phyloP scores from a whole-genome alignment of 2,113 vertebrate genomes.

The Hiodon alosoides region DNA sequence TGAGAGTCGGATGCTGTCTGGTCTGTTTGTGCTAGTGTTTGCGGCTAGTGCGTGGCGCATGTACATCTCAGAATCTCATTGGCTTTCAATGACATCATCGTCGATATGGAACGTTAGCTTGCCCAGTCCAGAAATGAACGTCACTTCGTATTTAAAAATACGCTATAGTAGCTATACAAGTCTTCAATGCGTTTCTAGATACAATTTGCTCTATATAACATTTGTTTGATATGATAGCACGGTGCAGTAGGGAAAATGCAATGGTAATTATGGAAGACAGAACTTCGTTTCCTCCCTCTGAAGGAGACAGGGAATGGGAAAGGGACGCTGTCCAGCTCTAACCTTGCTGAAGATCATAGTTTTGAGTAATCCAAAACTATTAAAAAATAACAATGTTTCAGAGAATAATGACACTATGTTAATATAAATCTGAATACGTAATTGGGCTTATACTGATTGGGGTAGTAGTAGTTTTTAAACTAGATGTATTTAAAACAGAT shows the following conservation, averaged over 20 bases:
- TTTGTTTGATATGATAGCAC: background rate
- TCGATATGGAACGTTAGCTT: slow-evolving; percentile 5
- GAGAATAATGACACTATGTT: no score
- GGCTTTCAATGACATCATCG: slow-evolving; percentile 33
- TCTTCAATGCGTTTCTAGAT: no score
- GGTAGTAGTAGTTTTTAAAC: no score
- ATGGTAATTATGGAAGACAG: background rate
- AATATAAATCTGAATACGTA: no score
- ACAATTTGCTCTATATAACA: no score
- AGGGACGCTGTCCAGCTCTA: slow-evolving; percentile 46
- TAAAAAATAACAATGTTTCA: no score
- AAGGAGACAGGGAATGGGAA: background rate
- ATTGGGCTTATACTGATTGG: no score
- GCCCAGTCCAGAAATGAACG: background rate
- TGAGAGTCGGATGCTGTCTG: background rate
- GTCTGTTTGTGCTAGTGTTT: background rate
- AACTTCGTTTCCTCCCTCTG: background rate
- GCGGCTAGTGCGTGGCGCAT: background rate
- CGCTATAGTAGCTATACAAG: no score
- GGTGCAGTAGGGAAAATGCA: background rate
- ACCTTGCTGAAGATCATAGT: slow-evolving; percentile 40
- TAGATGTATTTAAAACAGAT: no score
- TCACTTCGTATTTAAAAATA: no score
- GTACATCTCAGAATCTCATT: slow-evolving; percentile 20
- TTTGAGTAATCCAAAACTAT: no score